Conservation (phyloP, 1,140 invertebrate species). For the Campoletis sonorensis region DNA sequence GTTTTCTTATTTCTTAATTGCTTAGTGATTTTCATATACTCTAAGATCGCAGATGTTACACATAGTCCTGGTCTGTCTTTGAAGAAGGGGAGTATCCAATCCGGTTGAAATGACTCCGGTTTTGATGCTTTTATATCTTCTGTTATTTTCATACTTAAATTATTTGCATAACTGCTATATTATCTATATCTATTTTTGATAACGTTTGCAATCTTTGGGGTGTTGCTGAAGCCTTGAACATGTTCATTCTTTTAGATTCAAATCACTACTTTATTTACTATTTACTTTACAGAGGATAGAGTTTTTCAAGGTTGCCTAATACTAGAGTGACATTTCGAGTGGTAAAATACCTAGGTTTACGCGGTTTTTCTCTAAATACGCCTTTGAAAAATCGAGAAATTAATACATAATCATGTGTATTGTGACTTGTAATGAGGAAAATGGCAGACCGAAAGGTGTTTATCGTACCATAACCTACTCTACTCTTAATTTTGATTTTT, state of each 20-base stretch:
- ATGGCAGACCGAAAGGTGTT: neutral
- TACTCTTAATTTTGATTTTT: neutral
- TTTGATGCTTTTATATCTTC: neutral
- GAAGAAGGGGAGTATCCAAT: neutral
- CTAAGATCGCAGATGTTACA: too few relatives aligned
- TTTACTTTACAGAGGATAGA: neutral
- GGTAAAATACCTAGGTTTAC: neutral
- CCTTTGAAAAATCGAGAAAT: neutral
- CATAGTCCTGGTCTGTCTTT: neutral
- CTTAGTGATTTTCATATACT: too few relatives aligned
- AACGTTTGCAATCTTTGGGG: neutral
- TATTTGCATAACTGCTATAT: neutral
- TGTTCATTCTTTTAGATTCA: too few relatives aligned
- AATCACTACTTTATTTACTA: too few relatives aligned
- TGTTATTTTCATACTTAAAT: constrained; percentile 18
- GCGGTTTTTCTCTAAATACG: neutral
- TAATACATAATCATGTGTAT: neutral
- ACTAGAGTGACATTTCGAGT: neutral
- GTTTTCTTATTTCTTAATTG: too few relatives aligned
- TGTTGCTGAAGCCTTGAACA: neutral
- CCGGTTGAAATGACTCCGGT: neutral
- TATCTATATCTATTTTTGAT: too few relatives aligned
- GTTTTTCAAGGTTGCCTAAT: neutral
- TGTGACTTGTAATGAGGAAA: neutral
- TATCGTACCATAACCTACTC: neutral